Conservation (phyloP, 2,888 invertebrate genomes). For the Gibbula magus region DNA sequence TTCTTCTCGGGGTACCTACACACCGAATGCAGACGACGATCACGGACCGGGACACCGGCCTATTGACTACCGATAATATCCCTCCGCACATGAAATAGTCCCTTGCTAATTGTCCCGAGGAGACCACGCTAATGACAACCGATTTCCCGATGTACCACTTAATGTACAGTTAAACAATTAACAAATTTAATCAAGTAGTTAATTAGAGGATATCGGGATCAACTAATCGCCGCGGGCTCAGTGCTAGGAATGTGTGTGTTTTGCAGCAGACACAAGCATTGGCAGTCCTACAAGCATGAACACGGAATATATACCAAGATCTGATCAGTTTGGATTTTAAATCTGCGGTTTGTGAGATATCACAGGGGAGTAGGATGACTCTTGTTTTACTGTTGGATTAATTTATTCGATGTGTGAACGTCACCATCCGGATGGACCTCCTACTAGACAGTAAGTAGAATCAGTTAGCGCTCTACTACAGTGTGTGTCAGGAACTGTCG, state of each 20-base stretch:
- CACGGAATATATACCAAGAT: too few species aligned
- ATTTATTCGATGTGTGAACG: conserved; percentile 30
- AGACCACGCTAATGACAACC: too few species aligned
- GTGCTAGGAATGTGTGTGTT: too few species aligned
- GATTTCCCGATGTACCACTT: too few species aligned
- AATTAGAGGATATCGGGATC: too few species aligned
- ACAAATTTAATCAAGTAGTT: too few species aligned
- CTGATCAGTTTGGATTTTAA: too few species aligned
- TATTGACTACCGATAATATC: neutral
- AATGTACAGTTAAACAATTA: too few species aligned
- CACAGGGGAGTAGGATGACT: neutral
- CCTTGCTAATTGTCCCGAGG: neutral
- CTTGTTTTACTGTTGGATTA: neutral
- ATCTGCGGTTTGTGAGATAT: too few species aligned
- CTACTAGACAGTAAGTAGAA: conserved; percentile 63
- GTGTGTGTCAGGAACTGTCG: neutral
- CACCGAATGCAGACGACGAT: neutral
- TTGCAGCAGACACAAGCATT: too few species aligned
- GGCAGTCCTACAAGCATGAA: too few species aligned
- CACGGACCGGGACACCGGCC: neutral
- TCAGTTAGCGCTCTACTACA: neutral
- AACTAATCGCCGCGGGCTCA: too few species aligned
- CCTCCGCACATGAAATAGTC: conserved; percentile 10
- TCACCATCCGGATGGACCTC: conserved; percentile 66
- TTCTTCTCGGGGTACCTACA: neutral